phyloP scores from a whole-genome alignment of 2,113 vertebrate genomes.

The Fulmarus glacialis region DNA sequence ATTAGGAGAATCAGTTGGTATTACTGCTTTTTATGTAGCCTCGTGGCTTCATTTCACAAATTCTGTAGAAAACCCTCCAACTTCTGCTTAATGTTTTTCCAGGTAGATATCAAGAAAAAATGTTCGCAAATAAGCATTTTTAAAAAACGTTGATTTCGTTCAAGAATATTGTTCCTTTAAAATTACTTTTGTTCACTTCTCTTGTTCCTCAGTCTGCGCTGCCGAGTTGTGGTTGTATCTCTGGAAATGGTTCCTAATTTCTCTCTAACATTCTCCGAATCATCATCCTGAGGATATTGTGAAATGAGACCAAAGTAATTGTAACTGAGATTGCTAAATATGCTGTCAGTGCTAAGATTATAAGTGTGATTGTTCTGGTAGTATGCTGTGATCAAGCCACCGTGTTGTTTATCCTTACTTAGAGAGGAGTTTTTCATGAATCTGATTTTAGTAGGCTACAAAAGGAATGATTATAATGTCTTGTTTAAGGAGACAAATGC shows the following conservation, averaged over 20 bases:
- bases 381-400: slow-evolving; percentile 41
- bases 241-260: neutral
- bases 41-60: neutral
- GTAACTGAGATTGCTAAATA: slow-evolving; percentile 44
- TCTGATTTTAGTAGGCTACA: slow-evolving; percentile 22
- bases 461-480: slow-evolving; percentile 27
- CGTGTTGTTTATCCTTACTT: slow-evolving; percentile 39
- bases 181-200: neutral
- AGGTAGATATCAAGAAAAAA: neutral
- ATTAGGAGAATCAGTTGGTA: neutral
- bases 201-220: neutral
- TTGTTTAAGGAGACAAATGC: slow-evolving; percentile 58
- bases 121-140: neutral
- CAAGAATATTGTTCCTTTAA: neutral
- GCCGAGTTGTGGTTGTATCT: neutral
- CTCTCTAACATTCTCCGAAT: neutral
- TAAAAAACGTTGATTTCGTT: neutral
- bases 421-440: slow-evolving; percentile 21
- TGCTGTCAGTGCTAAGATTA: slow-evolving; percentile 16
- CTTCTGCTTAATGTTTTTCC: neutral
- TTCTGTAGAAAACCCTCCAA: neutral
- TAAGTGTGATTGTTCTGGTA: slow-evolving; percentile 30
- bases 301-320: slow-evolving; percentile 54
- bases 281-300: slow-evolving; percentile 22
- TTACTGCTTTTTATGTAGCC: neutral